phyloP scores from a whole-genome alignment of 37 sponge, comb jelly and placozoan genomes.

The Bolinopsis microptera region DNA sequence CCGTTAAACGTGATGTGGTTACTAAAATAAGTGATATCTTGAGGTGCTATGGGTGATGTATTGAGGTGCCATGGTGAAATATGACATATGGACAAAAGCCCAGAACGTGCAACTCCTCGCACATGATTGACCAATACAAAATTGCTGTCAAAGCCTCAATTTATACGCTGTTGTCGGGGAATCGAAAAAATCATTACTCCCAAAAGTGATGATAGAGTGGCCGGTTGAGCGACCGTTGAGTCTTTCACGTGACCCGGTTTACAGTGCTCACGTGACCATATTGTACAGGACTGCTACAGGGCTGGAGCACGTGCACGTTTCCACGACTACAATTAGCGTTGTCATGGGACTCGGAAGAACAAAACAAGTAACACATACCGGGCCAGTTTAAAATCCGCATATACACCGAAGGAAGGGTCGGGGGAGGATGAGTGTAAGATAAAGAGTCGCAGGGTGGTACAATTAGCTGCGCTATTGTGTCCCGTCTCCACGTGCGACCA shows the following conservation, averaged over 20 bases:
- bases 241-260: not conserved
- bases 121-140: not conserved
- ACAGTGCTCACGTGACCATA: too few species aligned
- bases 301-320: slow-evolving; percentile 32
- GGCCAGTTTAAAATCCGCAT: not conserved
- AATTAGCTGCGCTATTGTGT: not conserved
- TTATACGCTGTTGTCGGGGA: not conserved
- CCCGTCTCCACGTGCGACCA: not conserved
- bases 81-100: too few species aligned
- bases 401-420: not conserved
- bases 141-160: not conserved
- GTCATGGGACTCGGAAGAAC: not conserved
- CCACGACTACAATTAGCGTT: not conserved
- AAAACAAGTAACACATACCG: not conserved
- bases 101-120: too few species aligned
- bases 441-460: not conserved
- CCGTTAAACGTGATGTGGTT: too few species aligned
- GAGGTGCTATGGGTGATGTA: too few species aligned
- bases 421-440: not conserved
- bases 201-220: not conserved
- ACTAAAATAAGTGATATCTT: too few species aligned
- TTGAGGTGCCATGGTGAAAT: too few species aligned
- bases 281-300: slow-evolving; percentile 55
- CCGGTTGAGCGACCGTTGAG: not conserved
- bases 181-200: not conserved